phyloP scores from a whole-genome alignment of 2,888 invertebrate genomes.

The Fabriciana adippe region DNA sequence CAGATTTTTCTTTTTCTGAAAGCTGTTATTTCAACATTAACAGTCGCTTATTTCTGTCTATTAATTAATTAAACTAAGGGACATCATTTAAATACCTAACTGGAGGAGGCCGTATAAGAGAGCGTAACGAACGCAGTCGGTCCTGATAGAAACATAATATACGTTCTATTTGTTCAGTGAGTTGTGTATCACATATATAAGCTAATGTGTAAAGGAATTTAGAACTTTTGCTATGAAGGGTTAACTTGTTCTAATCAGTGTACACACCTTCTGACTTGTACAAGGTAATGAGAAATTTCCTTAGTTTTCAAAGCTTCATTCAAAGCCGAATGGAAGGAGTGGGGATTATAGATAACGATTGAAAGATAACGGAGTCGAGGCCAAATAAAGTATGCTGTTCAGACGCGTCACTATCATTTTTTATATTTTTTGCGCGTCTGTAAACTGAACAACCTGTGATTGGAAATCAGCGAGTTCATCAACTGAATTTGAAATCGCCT shows the following conservation, averaged over 20 bases:
- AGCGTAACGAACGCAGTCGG: not conserved
- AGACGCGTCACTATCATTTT: constrained; percentile 35
- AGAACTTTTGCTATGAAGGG: constrained; percentile 22
- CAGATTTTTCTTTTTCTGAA: too few species aligned
- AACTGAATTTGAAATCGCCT: not conserved
- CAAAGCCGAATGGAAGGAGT: constrained; percentile 51
- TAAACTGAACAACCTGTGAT: constrained; percentile 12
- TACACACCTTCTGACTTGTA: not conserved
- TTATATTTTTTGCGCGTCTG: constrained; percentile 32
- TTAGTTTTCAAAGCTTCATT: constrained; percentile 13
- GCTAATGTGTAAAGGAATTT: constrained; percentile 5
- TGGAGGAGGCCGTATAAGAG: constrained; percentile 18
- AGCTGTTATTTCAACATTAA: too few species aligned
- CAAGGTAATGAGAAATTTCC: not conserved
- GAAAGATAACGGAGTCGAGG: constrained; percentile 65
- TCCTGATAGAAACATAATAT: not conserved
- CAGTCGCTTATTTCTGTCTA: too few species aligned
- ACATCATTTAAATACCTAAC: not conserved
- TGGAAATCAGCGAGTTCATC: constrained; percentile 10
- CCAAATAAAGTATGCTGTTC: constrained; percentile 44
- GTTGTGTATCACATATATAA: constrained; percentile 1
- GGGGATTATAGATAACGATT: constrained; percentile 70
- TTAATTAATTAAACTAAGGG: constrained; percentile 5
- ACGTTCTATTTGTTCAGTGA: constrained; percentile 11
- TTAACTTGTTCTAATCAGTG: not conserved